Evolutionary conservation across 2,888 invertebrate species (phyloP).

Genomic region (Drosophila quinaria): DNA sequence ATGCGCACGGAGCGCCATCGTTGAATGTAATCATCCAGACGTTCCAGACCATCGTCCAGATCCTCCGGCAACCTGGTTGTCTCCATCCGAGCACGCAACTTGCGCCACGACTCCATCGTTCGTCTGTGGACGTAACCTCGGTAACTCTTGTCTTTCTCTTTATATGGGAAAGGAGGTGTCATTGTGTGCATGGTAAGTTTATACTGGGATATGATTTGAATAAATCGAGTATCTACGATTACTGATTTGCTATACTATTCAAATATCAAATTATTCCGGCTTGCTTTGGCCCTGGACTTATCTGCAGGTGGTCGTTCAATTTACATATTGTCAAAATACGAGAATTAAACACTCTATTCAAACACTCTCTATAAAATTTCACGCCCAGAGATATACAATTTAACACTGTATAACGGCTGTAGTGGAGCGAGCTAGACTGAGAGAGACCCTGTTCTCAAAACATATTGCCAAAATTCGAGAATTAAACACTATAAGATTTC

Average conservation of each 20-base stretch:
- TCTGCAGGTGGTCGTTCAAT: slow-evolving; percentile 27
- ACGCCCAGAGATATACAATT: no score
- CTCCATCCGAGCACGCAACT: slow-evolving; percentile 61
- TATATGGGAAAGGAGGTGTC: not conserved
- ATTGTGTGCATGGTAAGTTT: slow-evolving; percentile 21
- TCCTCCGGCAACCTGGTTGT: slow-evolving; percentile 76
- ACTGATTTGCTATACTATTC: slow-evolving; percentile 1
- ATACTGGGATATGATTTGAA: slow-evolving; percentile 16
- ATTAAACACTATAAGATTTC: no score
- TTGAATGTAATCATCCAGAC: slow-evolving; percentile 88
- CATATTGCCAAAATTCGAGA: no score
- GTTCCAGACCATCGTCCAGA: slow-evolving; percentile 88
- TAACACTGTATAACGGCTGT: no score
- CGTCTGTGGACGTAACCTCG: slow-evolving; percentile 14
- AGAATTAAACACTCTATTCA: no score
- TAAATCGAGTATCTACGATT: slow-evolving; percentile 3
- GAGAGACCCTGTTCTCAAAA: no score
- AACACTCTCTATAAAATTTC: no score
- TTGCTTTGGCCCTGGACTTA: slow-evolving; percentile 33
- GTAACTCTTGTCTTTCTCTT: slow-evolving; percentile 9
- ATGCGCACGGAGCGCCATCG: slow-evolving; percentile 93
- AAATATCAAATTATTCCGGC: slow-evolving; percentile 17
- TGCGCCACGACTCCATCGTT: slow-evolving; percentile 70
- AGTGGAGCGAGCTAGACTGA: no score
- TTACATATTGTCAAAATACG: not conserved